Evolutionary conservation across 2,888 invertebrate genomes (phyloP), one percentile per base, ranked within the genome.

Genomic region (Cheiracanthium punctorium): DNA sequence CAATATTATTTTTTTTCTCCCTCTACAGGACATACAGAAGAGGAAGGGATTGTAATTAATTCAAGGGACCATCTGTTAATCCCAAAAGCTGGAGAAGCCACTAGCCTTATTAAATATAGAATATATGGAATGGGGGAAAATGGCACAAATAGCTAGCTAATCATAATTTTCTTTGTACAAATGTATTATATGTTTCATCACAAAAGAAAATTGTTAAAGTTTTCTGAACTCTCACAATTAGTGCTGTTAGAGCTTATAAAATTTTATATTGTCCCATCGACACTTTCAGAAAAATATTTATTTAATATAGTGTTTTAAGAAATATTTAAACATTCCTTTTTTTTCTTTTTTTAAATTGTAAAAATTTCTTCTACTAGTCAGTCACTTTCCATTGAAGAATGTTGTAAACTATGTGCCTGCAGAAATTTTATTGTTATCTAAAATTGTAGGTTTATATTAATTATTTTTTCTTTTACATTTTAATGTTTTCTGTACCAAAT

Each of bases 81-180:
- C 92, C 97, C 97, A 5, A 96, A 97, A 91, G 97, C 98, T 67
- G 95, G 95, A 77, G 95, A 96, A 91, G 97, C 97, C 30, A 98
- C 97, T 0, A 95, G 95, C 93, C 93, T 96, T 76, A 96, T 98
- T 82, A 97, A 97, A 80, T 95, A 96, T 91, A 97, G 97, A 92
- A 97, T 98, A 90, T 93, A 96, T 90, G 94, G 94, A 90, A 94
- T 89, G 17, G 84, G 89, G 33, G 90, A 90, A 29, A 67, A 14
- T 41, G 32, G 20, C 24, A 29, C 80, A 7, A 74, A 72, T 29
- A 84, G 73, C 43, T 84, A 86, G 76, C 41, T 20, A n/a, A 33
- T 33, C 20, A 7, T 17, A 29, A 69, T 52, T n/a, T 32, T 28
- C 2, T 32, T 24, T 74, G 48, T 74, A 65, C 29, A 43, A 29